Evolutionary conservation across 2,888 invertebrate genomes (phyloP).

Genomic region (Agrotis ipsilon): DNA sequence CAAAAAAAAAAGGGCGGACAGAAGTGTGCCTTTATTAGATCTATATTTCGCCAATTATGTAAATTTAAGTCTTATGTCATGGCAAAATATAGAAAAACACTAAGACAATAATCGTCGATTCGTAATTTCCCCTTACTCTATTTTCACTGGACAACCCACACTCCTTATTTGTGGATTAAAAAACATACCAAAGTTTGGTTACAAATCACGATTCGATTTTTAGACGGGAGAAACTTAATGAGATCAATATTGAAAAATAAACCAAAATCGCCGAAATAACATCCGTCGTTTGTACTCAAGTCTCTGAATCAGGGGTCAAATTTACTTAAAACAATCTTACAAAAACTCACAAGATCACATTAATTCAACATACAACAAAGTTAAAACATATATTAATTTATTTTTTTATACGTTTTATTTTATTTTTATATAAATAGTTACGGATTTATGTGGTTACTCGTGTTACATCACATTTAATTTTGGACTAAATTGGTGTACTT

Average conservation of each 20-base stretch:
- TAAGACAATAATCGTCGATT: background rate
- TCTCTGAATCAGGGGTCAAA: background rate
- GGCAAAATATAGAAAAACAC: too few relatives aligned
- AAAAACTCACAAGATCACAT: background rate
- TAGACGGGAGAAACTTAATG: too few relatives aligned
- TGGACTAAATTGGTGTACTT: background rate
- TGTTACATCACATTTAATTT: conserved; percentile 5
- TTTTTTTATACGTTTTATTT: conserved; percentile 13
- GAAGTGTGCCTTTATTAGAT: too few relatives aligned
- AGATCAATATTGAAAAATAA: too few relatives aligned
- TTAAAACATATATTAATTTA: conserved; percentile 10
- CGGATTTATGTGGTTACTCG: background rate
- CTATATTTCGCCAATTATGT: too few relatives aligned
- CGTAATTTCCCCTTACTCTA: background rate
- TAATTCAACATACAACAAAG: conserved; percentile 4
- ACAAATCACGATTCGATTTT: background rate
- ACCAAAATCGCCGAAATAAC: too few relatives aligned
- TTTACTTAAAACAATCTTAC: background rate
- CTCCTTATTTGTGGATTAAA: background rate
- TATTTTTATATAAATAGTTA: conserved; percentile 11
- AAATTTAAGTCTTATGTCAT: too few relatives aligned
- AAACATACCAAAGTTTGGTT: background rate
- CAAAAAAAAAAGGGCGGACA: too few relatives aligned
- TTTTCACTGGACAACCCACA: background rate
- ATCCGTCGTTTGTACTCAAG: too few relatives aligned